Evolutionary conservation across 2,888 invertebrate species (phyloP).

Genomic region (Dascillus cervinus): DNA sequence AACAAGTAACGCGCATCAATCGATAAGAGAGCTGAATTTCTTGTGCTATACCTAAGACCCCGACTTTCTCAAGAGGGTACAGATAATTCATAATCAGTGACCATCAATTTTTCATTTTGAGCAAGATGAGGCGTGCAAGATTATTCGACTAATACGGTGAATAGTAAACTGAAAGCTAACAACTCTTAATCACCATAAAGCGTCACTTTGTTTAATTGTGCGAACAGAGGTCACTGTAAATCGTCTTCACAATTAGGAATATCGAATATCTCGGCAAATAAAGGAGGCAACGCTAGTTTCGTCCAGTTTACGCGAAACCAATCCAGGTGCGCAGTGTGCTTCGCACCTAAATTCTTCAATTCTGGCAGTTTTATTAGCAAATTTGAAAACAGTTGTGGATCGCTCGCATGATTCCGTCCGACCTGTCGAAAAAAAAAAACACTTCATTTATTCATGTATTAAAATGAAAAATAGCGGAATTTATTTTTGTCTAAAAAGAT

Average conservation of each 20-base stretch:
- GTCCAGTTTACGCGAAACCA: slow-evolving; percentile 91
- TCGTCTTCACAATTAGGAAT: slow-evolving; percentile 81
- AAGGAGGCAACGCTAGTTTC: slow-evolving; percentile 75
- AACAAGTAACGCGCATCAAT: too few species aligned
- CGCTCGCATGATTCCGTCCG: slow-evolving; percentile 52
- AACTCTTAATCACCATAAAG: slow-evolving; percentile 8
- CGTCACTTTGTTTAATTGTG: slow-evolving; percentile 6
- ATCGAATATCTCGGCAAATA: slow-evolving; percentile 96
- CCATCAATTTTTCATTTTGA: slow-evolving; percentile 7
- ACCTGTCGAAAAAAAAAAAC: slow-evolving; percentile 41
- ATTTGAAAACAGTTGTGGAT: slow-evolving; percentile 50
- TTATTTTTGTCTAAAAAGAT: too few species aligned
- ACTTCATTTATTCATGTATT: not conserved
- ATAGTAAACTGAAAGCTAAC: slow-evolving; percentile 18
- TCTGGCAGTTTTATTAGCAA: slow-evolving; percentile 62
- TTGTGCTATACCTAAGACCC: too few species aligned
- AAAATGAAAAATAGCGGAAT: too few species aligned
- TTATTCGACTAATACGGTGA: slow-evolving; percentile 7
- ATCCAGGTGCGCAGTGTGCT: slow-evolving; percentile 75
- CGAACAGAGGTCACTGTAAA: slow-evolving; percentile 35
- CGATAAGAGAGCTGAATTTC: too few species aligned
- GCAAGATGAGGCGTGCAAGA: slow-evolving; percentile 16
- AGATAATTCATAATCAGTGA: too few species aligned
- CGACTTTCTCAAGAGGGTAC: too few species aligned
- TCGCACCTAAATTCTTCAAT: slow-evolving; percentile 69